phyloP scores from a whole-genome alignment of 2,113 vertebrate species.

The Tetrao urogallus region DNA sequence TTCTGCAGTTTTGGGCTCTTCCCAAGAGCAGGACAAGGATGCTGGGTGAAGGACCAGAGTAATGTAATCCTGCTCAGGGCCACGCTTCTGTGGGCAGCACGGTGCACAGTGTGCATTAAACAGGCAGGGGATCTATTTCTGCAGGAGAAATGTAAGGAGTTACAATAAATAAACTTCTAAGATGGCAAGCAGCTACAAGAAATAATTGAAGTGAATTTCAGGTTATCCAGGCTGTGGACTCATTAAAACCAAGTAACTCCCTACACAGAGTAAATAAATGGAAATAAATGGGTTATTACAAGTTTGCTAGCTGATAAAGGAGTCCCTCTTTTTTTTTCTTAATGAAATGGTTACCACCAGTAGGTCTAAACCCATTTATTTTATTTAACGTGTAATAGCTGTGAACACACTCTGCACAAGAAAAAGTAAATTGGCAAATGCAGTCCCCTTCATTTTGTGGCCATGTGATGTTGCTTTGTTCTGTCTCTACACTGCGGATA shows the following conservation, averaged over 20 bases:
- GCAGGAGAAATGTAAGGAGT: not conserved
- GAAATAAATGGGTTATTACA: not conserved
- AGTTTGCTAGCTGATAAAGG: not conserved
- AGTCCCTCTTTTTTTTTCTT: not conserved
- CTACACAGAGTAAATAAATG: not conserved
- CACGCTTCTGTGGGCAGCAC: rapidly evolving
- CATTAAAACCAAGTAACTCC: not conserved
- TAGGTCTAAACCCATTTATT: not conserved
- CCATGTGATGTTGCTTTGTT: not conserved
- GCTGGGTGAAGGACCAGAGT: not conserved
- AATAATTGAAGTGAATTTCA: not conserved
- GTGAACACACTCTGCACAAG: not conserved
- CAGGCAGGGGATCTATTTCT: not conserved
- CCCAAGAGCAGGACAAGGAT: rapidly evolving
- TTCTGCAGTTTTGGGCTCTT: not conserved
- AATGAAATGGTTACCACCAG: rapidly evolving
- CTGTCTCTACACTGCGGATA: not conserved
- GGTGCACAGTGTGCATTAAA: not conserved
- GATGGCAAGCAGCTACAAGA: not conserved
- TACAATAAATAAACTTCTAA: not conserved
- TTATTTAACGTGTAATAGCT: not conserved
- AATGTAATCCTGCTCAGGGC: not conserved
- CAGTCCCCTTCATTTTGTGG: not conserved
- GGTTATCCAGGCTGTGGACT: not conserved
- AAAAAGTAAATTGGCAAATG: not conserved